These are phyloP conservation scores for Ennomos erosarius DNA, from an alignment of 2,888 invertebrate genomes.

Conservation along the genomic window DNA sequence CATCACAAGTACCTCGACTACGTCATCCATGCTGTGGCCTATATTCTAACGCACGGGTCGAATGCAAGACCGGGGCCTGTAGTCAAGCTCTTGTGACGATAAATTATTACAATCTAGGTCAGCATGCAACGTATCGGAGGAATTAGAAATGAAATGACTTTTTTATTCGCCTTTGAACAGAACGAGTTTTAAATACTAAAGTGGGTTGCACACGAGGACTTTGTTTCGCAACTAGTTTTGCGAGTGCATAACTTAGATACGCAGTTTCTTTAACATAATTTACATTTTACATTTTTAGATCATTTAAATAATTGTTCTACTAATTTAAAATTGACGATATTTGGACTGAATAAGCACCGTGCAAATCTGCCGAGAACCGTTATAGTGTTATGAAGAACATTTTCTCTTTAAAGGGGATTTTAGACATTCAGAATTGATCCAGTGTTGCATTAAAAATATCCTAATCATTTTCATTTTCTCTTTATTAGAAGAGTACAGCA, in stretches of 20 bases:
- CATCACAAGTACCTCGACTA: slow-evolving; percentile 9
- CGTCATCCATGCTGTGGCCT: slow-evolving; percentile 22
- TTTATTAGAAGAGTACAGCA: no score
- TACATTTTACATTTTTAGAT: background rate
- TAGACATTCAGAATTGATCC: no score
- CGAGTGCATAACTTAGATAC: slow-evolving; percentile 21
- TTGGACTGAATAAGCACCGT: no score
- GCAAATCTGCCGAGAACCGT: no score
- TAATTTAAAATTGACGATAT: background rate
- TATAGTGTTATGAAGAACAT: no score
- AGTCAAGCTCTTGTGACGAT: slow-evolving; percentile 28
- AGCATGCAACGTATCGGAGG: slow-evolving; percentile 36
- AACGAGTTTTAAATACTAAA: slow-evolving; percentile 25
- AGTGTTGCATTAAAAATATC: no score
- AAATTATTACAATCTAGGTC: slow-evolving; percentile 39
- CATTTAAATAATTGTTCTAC: background rate
- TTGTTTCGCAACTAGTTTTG: slow-evolving; percentile 18
- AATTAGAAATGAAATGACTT: slow-evolving; percentile 26
- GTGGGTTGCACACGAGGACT: slow-evolving; percentile 20
- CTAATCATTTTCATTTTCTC: no score
- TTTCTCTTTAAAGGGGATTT: no score
- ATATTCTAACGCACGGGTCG: slow-evolving; percentile 21
- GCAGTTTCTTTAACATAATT: slow-evolving; percentile 15
- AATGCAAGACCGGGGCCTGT: slow-evolving; percentile 39
- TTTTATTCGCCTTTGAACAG: slow-evolving; percentile 28